phyloP scores from a whole-genome alignment of 2,797 vertebrate genomes.

The Atherinosoma microstoma region DNA sequence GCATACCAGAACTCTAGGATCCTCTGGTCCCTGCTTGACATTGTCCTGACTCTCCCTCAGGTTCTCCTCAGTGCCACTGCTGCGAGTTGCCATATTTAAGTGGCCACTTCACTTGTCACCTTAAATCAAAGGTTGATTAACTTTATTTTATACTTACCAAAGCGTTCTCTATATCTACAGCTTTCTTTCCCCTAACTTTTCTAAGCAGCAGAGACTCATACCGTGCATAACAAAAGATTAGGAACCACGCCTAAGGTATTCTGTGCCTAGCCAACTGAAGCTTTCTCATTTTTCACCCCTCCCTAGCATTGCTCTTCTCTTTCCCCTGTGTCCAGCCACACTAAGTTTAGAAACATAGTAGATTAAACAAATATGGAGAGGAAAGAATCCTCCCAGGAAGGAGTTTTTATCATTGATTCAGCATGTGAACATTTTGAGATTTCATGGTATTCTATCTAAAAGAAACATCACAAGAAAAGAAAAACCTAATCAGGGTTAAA shows the following conservation, averaged over 20 bases:
- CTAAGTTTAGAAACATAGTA: constrained; percentile 43
- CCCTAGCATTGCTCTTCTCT: constrained; percentile 20
- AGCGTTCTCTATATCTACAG: not conserved
- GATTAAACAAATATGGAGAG: constrained; percentile 26
- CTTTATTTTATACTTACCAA: not conserved
- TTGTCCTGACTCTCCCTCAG: constrained; percentile 15
- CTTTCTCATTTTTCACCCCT: constrained; percentile 40
- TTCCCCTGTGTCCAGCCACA: constrained; percentile 48
- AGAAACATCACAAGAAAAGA: not conserved
- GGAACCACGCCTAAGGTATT: constrained; percentile 50
- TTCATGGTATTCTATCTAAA: not conserved
- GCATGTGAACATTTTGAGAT: not conserved
- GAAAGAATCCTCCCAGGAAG: constrained; percentile 40
- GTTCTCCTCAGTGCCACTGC: constrained; percentile 20
- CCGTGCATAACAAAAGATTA: constrained; percentile 36
- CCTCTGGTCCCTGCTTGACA: constrained; percentile 4
- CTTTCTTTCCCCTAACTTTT: constrained; percentile 20
- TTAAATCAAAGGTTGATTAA: not conserved
- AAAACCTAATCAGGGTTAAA: not conserved
- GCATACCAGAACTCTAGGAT: not conserved
- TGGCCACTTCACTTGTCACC: not conserved
- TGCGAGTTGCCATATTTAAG: constrained; percentile 41
- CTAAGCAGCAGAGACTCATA: constrained; percentile 18
- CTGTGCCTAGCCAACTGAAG: constrained; percentile 13
- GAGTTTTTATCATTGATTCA: not conserved